Conservation (phyloP, 2,888 invertebrate genomes). For the Agrochola litura region DNA sequence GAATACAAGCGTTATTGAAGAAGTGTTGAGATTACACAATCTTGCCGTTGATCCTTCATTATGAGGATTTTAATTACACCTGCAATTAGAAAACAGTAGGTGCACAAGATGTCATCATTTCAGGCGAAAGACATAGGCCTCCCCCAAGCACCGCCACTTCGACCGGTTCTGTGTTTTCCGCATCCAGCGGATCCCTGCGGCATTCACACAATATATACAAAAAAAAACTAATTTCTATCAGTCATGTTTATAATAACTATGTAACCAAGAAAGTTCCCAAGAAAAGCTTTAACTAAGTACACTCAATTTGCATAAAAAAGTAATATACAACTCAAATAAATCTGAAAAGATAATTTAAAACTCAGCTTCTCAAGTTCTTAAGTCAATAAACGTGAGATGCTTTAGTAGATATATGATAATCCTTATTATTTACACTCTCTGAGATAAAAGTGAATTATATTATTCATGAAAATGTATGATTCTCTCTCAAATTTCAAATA, state of each 20-base stretch:
- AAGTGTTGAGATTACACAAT: background rate
- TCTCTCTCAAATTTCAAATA: slow-evolving; percentile 29
- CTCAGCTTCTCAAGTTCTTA: slow-evolving; percentile 46
- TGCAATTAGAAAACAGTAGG: slow-evolving; percentile 2
- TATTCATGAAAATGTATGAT: slow-evolving; percentile 49
- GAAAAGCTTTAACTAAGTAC: slow-evolving; percentile 32
- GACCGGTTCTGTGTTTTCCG: too few species aligned
- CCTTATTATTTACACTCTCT: slow-evolving; percentile 52
- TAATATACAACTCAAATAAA: slow-evolving; percentile 56
- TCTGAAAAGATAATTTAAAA: slow-evolving; percentile 53
- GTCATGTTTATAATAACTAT: slow-evolving; percentile 18
- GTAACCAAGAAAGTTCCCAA: slow-evolving; percentile 22
- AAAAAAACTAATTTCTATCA: slow-evolving; percentile 6
- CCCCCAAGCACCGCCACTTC: too few species aligned
- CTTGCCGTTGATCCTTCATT: background rate
- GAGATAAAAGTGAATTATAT: slow-evolving; percentile 56
- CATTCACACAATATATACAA: background rate
- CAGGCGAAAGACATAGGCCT: too few species aligned
- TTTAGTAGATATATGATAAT: slow-evolving; percentile 56
- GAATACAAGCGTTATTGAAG: background rate
- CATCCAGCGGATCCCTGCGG: too few species aligned
- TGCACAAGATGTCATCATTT: too few species aligned
- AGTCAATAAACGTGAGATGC: slow-evolving; percentile 57
- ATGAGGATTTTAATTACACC: slow-evolving; percentile 2
- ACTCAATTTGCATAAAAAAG: slow-evolving; percentile 49